Conservation (phyloP, 1,140 invertebrate genomes). For the Ceratina japonica region DNA sequence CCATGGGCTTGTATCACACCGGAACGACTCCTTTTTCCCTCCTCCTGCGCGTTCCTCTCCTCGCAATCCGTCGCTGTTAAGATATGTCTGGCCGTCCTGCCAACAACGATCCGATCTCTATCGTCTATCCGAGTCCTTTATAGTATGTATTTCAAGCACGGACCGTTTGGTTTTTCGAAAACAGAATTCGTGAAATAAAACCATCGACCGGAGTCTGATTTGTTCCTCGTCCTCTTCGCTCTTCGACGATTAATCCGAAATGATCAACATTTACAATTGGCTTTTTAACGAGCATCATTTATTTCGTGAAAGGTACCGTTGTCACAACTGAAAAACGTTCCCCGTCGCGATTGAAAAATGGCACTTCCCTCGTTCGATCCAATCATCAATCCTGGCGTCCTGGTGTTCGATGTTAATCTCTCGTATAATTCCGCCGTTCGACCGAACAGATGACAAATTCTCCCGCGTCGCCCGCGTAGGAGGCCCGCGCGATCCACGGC, state of each 20-base stretch:
- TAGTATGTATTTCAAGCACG: not conserved
- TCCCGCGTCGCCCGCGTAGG: not conserved
- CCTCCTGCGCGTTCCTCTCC: not conserved
- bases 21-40: not conserved
- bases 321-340: not conserved
- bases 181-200: not conserved
- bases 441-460: not conserved
- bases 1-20: not conserved
- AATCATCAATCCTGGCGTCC: not conserved
- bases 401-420: not conserved
- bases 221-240: not conserved
- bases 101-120: not conserved
- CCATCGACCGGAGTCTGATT: not conserved
- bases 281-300: conserved; percentile 8
- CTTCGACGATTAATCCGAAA: not conserved
- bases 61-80: not conserved
- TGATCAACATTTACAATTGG: not conserved
- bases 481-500: conserved; percentile 6
- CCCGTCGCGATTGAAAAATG: not conserved
- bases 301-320: not conserved
- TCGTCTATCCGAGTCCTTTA: not conserved
- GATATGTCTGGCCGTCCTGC: not conserved
- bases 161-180: not conserved
- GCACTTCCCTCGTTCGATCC: conserved; percentile 5
- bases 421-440: not conserved